Percentiles rank a stretch among this genome's conserved stretches.
Evolutionary conservation across 2,888 invertebrate genomes (phyloP).

Genomic region (Eulithis prunata): DNA sequence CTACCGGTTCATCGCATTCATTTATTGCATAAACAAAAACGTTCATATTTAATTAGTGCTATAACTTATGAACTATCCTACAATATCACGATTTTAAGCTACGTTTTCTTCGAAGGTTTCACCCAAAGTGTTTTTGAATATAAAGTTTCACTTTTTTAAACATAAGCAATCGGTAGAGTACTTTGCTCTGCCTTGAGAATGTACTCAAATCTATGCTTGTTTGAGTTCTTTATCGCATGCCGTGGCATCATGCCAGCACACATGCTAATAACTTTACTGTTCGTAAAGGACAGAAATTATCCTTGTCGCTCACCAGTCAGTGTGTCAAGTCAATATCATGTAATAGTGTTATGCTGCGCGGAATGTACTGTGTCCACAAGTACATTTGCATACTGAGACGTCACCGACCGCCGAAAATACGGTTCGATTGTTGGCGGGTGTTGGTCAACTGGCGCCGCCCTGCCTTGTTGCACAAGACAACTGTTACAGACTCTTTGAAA

Average conservation of each 20-base stretch:
- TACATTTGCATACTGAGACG: slow-evolving; percentile 47
- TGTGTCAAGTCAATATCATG: slow-evolving; percentile 43
- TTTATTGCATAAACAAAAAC: slow-evolving; percentile 25
- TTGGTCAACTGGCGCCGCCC: slow-evolving; percentile 52
- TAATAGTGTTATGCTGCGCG: slow-evolving; percentile 17
- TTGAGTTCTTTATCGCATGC: too few relatives aligned
- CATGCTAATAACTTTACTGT: not conserved
- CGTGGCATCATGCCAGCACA: not conserved
- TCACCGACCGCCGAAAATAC: slow-evolving; percentile 48
- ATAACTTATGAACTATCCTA: not conserved
- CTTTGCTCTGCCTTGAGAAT: too few relatives aligned
- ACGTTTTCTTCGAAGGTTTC: too few relatives aligned
- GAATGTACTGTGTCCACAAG: slow-evolving; percentile 38
- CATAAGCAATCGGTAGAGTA: too few relatives aligned
- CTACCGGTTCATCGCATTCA: slow-evolving; percentile 17
- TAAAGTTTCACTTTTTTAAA: too few relatives aligned
- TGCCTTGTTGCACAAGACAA: slow-evolving; percentile 53
- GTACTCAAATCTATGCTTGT: too few relatives aligned
- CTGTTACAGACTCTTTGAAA: slow-evolving; percentile 32
- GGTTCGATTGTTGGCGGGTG: slow-evolving; percentile 57
- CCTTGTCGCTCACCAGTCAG: slow-evolving; percentile 32
- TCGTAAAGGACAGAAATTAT: not conserved
- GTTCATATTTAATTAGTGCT: slow-evolving; percentile 9
- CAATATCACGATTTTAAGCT: too few relatives aligned
- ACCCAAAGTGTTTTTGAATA: too few relatives aligned